These are phyloP conservation scores for Leuciscus waleckii DNA, from an alignment of 2,797 vertebrate species.

Conservation along the genomic window DNA sequence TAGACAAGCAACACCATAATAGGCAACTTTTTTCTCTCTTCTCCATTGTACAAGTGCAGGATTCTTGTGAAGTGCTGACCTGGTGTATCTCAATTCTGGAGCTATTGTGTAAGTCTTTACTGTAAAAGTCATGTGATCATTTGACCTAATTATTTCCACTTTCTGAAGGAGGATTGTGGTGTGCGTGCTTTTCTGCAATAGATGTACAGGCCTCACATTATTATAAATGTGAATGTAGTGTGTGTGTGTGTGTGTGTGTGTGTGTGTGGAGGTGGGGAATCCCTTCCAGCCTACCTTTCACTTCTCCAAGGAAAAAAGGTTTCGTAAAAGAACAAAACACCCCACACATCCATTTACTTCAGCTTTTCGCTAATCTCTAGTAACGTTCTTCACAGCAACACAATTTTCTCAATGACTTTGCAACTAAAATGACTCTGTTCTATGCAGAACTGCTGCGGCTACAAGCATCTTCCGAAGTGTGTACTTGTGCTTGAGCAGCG, in stretches of 20 bases:
- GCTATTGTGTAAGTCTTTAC: constrained; percentile 19
- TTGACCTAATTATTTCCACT: constrained; percentile 79
- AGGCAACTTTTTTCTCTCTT: neutral
- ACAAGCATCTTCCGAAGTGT: constrained; percentile 52
- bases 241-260: constrained; percentile 36
- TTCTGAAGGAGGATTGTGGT: constrained; percentile 69
- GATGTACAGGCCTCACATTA: constrained; percentile 36
- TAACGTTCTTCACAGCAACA: constrained; percentile 19
- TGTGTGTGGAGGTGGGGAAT: constrained; percentile 66
- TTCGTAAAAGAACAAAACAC: constrained; percentile 41
- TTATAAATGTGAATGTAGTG: constrained; percentile 56
- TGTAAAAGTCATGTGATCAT: constrained; percentile 58
- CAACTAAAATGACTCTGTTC: constrained; percentile 19
- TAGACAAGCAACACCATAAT: neutral
- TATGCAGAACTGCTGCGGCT: constrained; percentile 30
- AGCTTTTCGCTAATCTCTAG: constrained; percentile 34
- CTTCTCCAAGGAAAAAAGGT: constrained; percentile 61
- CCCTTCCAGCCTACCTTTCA: constrained; percentile 69
- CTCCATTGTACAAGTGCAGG: neutral
- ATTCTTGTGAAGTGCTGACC: neutral
- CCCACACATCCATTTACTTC: constrained; percentile 43
- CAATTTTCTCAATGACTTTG: constrained; percentile 21
- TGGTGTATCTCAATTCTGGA: neutral
- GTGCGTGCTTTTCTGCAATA: constrained; percentile 61
- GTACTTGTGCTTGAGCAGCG: constrained; percentile 50